These are phyloP conservation scores for Muntiacus muntjak DNA, from an alignment of 2,113 vertebrate species.

Conservation along the genomic window DNA sequence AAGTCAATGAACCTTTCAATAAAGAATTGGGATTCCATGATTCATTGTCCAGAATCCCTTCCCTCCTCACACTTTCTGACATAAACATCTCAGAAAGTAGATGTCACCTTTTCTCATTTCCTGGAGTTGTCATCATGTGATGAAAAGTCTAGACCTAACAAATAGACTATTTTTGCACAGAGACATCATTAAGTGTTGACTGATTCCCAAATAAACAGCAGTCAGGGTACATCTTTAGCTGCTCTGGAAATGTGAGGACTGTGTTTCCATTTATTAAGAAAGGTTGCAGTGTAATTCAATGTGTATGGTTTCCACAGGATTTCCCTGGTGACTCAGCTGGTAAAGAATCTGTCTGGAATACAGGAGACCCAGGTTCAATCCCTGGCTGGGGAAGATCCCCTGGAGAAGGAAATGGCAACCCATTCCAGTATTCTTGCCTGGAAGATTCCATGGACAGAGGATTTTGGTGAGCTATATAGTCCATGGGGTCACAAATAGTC, in stretches of 20 bases:
- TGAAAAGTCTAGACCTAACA: neutral
- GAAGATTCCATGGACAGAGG: neutral
- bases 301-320: fast-evolving
- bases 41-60: neutral
- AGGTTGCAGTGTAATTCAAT: neutral
- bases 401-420: neutral
- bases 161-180: neutral
- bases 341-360: neutral
- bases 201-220: neutral
- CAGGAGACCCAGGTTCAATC: neutral
- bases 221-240: neutral
- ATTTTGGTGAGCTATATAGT: neutral
- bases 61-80: neutral
- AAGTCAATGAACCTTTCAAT: neutral
- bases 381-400: neutral
- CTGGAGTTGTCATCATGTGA: neutral
- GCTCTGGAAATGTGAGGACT: neutral
- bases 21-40: neutral
- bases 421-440: neutral
- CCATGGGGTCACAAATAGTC: neutral
- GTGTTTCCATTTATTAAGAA: neutral
- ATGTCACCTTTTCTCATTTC: neutral
- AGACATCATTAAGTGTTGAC: neutral
- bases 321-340: neutral
- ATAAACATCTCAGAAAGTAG: neutral